Evolutionary conservation across 2,113 vertebrate genomes (phyloP), one percentile per base, ranked within the genome.

Genomic region (Macrotus californicus): DNA sequence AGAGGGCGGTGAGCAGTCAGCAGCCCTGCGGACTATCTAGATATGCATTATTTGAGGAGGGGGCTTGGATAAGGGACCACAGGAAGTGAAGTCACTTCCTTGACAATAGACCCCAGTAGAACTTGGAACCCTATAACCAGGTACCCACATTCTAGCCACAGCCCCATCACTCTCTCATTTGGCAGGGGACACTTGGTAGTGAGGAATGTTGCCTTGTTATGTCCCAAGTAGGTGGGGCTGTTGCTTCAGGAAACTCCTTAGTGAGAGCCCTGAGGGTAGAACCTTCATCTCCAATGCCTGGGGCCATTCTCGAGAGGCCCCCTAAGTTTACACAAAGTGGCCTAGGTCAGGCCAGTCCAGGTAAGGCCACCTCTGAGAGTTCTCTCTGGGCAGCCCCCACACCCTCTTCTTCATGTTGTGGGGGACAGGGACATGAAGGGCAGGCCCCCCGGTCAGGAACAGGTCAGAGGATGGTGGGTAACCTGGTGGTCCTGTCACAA

Each of bases 381-480:
- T 12, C 6, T 18, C n/a, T 48, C 19, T 9, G 76, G 50, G 48
- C 19, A 46, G 36, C 0, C 2, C 36, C 15, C 41, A 0, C 36
- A 9, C 22, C 88, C 1, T 39, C 59, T 19, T 41, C 87, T 52
- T 48, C 54, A 5, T 12, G 16, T 31, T 0, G 16, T 0, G 15
- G n/a, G 18, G 7, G 13, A 22, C 24, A 9, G 43, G 24, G 2
- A 21, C 6, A 4, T 50, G 13, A 36, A 73, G 22, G 41, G 41
- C 3, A 9, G 22, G 12, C 6, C 21, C 66, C 19, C 15, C 7
- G 12, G 66, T 41, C 31, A 91, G 34, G 34, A 21, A 6, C 3
- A 19, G 16, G 31, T 5, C n/a, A 4, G 0, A 48, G 39, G 22
- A 24, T 2, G 2, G 1, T 0, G 13, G 52, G 3, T 11, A 7